phyloP scores from a whole-genome alignment of 2,797 vertebrate genomes.

The Amblyopsis hoosieri region DNA sequence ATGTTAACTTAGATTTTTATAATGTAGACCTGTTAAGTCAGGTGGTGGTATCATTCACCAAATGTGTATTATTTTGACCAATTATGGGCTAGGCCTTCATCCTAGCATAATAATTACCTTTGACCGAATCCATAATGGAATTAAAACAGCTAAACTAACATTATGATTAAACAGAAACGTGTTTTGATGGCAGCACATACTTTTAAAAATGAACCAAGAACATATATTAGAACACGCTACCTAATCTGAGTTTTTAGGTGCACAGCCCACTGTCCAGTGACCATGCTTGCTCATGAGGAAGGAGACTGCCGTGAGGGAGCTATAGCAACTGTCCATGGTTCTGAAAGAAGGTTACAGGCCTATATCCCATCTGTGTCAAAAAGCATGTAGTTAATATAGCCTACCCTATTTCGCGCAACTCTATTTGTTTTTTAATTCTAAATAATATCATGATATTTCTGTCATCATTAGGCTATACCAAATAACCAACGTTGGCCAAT shows the following conservation, averaged over 20 bases:
- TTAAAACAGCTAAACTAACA: conserved; percentile 44
- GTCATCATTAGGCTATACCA: background rate
- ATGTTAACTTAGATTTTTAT: conserved; percentile 32
- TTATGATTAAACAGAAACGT: conserved; percentile 33
- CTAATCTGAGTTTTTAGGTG: too few relatives aligned
- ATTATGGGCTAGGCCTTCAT: conserved; percentile 34
- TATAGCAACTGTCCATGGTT: conserved; percentile 60
- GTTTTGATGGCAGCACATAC: conserved; percentile 16
- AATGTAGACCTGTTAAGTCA: conserved; percentile 43
- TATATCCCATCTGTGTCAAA: background rate
- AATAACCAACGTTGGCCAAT: background rate
- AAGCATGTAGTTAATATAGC: too few relatives aligned
- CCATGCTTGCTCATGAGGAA: background rate
- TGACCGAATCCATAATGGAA: conserved; percentile 52
- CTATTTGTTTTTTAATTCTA: background rate
- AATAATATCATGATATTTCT: background rate
- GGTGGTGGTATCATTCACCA: conserved; percentile 26
- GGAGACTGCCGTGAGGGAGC: background rate
- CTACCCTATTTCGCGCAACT: background rate
- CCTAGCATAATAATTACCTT: conserved; percentile 57
- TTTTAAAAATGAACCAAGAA: too few relatives aligned
- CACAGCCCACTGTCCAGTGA: background rate
- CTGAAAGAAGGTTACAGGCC: conserved; percentile 34
- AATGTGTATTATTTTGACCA: conserved; percentile 56
- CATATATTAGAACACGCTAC: too few relatives aligned